Percentiles rank a stretch among this genome's conserved stretches.
These are phyloP conservation scores for Trichomalopsis sarcophagae DNA, from an alignment of 1,140 invertebrate genomes.

Conservation along the genomic window DNA sequence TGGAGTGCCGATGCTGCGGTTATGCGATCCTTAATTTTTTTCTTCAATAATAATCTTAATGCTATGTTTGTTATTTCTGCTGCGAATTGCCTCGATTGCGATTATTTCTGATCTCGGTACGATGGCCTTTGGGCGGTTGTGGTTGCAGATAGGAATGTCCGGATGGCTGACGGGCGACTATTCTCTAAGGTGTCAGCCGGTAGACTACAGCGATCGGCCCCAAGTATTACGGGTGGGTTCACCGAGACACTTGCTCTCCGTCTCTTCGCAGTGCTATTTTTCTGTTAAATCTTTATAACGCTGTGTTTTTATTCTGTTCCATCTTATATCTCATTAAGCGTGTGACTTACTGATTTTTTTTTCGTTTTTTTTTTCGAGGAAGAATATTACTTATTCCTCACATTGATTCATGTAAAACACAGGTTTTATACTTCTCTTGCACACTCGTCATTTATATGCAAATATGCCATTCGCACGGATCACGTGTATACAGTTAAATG, in stretches of 20 bases:
- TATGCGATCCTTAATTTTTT: neutral
- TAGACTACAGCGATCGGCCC: constrained; percentile 93
- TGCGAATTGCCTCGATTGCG: neutral
- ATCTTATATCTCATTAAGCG: neutral
- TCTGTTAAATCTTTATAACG: neutral
- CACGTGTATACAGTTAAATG: too few relatives aligned
- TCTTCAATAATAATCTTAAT: neutral
- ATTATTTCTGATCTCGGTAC: constrained; percentile 43
- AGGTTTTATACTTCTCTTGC: too few relatives aligned
- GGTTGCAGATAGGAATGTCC: constrained; percentile 88
- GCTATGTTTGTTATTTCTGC: neutral
- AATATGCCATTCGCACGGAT: too few relatives aligned
- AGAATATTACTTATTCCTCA: too few relatives aligned
- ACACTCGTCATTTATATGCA: too few relatives aligned
- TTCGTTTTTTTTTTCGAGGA: too few relatives aligned
- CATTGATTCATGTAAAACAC: too few relatives aligned
- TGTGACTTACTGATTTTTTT: neutral
- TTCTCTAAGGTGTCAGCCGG: constrained; percentile 95
- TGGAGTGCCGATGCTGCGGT: neutral
- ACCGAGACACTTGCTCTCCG: constrained; percentile 8
- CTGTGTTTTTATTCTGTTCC: neutral
- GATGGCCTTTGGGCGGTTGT: constrained; percentile 68
- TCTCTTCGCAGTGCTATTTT: neutral
- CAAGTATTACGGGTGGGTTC: constrained; percentile 91
- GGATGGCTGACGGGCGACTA: constrained; percentile 94